phyloP scores from a whole-genome alignment of 2,797 vertebrate species.

The Microctenopoma stevenorrisi region DNA sequence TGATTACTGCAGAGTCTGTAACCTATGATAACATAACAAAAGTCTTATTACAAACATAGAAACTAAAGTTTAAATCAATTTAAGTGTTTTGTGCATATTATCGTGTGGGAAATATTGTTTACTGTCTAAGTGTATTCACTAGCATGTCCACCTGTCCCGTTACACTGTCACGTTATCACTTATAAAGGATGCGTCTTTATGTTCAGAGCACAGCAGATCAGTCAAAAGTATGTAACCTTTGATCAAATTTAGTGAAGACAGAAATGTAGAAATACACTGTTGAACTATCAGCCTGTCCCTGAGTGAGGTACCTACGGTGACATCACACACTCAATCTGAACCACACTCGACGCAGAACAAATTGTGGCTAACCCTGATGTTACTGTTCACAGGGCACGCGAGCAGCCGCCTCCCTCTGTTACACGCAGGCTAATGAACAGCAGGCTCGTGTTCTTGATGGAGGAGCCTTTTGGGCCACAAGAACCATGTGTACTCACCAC shows the following conservation, averaged over 20 bases:
- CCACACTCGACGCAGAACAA: constrained; percentile 32
- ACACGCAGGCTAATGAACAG: constrained; percentile 74
- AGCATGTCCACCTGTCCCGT: constrained; percentile 9
- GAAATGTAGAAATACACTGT: background rate
- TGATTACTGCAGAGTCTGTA: constrained; percentile 5
- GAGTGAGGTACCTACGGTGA: constrained; percentile 38
- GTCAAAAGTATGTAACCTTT: constrained; percentile 3
- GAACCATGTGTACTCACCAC: constrained; percentile 69
- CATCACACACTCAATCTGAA: constrained; percentile 42
- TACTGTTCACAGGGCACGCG: constrained; percentile 64
- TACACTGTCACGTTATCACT: background rate
- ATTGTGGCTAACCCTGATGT: constrained; percentile 38
- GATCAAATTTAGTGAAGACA: constrained; percentile 5
- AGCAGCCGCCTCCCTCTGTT: constrained; percentile 55
- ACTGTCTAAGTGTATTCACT: background rate
- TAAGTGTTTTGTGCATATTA: background rate
- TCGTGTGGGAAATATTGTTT: background rate
- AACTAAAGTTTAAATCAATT: too few species aligned
- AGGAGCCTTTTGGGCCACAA: constrained; percentile 60
- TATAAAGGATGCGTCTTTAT: constrained; percentile 4
- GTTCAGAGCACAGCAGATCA: constrained; percentile 7
- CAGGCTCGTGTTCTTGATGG: constrained; percentile 69
- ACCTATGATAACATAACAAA: background rate
- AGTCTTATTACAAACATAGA: background rate
- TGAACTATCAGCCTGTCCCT: constrained; percentile 21